Base-by-base conservation (phyloP, 2,888 invertebrate genomes). In the Drosophila mimica region DNA sequence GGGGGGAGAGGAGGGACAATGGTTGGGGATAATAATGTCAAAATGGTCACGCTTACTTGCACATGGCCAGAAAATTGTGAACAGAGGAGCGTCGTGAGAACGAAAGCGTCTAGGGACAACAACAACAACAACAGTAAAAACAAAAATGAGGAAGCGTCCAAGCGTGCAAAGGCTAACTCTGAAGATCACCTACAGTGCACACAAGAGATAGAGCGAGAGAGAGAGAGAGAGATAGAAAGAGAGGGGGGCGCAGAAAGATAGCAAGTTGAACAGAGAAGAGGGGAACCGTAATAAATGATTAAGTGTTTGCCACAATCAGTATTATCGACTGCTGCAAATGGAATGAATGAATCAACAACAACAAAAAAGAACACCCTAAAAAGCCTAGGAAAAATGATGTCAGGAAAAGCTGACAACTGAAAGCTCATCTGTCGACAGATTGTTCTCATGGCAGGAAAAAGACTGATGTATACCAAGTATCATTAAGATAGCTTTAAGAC, bases 1-100 rank as follows among this genome's bases (percentile, higher is more conserved):
- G 53, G 49, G 59, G 49, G 4, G 9, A 17, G 11, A 3, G n/a
- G 40, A n/a, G 40, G 7, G 34, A 46, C 46, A 4, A 15, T 8
- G 25, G 46, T 25, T 25, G 56, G 25, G 51, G 40, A 17, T 51
- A 64, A 69, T 68, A 87, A 84, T 88, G 85, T 85, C 81, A 76
- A 83, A 83, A 88, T 74, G 79, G 86, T 86, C 86, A 88, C 88
- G 88, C 80, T 86, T 80, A 71, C 70, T 61, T 76, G 88, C 83
- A 76, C 82, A 80, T 84, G 67, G 79, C 52, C 73, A 71, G 83
- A 70, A 79, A 79, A 78, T 72, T 62, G 64, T 66, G 60, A 58
- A 30, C 36, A 69, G 63, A 62, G 72, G 33, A 57, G 58, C 58
- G 59, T 53, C 78, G 78, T 79, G 78, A 75, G 78, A 79, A 79